phyloP scores from a whole-genome alignment of 2,888 invertebrate genomes.

The Oscheius onirici region DNA sequence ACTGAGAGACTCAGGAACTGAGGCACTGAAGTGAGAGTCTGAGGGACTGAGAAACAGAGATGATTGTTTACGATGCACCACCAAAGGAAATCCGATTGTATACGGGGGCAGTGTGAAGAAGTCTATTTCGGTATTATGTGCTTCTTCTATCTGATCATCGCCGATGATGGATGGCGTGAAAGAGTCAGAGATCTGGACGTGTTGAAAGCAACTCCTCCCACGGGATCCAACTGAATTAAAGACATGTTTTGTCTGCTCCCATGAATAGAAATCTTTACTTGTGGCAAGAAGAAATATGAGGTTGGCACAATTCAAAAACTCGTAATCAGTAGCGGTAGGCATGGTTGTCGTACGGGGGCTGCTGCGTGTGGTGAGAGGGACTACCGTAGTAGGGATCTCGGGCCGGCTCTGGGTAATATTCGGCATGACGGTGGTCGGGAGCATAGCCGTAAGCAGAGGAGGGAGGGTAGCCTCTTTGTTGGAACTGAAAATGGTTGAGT shows the following conservation, averaged over 20 bases:
- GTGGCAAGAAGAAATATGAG: neutral
- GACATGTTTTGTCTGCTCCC: neutral
- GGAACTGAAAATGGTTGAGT: slow-evolving; percentile 10
- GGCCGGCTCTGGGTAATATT: slow-evolving; percentile 27
- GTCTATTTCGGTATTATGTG: too few relatives aligned
- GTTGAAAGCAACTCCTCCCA: too few relatives aligned
- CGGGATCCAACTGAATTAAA: too few relatives aligned
- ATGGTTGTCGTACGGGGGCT: slow-evolving; percentile 28
- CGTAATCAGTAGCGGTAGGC: slow-evolving; percentile 25
- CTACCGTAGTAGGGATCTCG: slow-evolving; percentile 31
- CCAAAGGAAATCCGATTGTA: too few relatives aligned
- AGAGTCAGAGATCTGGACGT: too few relatives aligned
- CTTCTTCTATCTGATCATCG: too few relatives aligned
- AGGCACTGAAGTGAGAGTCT: too few relatives aligned
- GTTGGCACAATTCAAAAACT: neutral
- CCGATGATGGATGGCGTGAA: too few relatives aligned
- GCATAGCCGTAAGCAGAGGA: slow-evolving; percentile 35
- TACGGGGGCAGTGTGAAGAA: too few relatives aligned
- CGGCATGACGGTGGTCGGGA: slow-evolving; percentile 26
- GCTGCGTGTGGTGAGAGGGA: slow-evolving; percentile 9
- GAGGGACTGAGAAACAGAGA: too few relatives aligned
- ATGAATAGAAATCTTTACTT: slow-evolving; percentile 14
- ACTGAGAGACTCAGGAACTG: too few relatives aligned
- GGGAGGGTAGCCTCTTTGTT: slow-evolving; percentile 32
- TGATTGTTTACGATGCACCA: too few relatives aligned